Evolutionary conservation across 2,888 invertebrate genomes (phyloP).

Genomic region (Meta bourneti): DNA sequence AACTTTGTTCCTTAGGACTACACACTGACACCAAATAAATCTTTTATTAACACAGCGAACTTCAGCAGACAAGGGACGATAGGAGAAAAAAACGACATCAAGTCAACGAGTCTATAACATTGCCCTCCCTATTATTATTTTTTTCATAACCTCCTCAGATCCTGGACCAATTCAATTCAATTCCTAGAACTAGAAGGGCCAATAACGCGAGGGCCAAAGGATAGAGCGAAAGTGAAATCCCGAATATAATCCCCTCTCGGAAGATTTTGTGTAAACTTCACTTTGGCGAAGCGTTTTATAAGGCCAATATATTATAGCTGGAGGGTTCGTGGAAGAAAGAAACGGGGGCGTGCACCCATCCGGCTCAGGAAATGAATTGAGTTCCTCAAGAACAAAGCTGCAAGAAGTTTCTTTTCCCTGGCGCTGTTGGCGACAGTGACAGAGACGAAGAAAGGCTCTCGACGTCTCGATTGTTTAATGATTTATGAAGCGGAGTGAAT

Average conservation of each 20-base stretch:
- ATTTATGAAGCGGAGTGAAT: conserved; percentile 41
- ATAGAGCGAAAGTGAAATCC: background rate
- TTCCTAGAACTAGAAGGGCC: background rate
- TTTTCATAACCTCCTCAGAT: background rate
- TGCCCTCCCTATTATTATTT: too few species aligned
- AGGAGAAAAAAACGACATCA: background rate
- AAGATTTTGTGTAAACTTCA: conserved; percentile 46
- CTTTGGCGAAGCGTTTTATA: conserved; percentile 28
- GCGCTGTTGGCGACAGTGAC: conserved; percentile 59
- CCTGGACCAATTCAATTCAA: conserved; percentile 14
- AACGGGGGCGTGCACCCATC: background rate
- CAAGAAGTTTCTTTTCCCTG: conserved; percentile 11
- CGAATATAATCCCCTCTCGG: conserved; percentile 15
- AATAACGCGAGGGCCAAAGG: background rate
- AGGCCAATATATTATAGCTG: conserved; percentile 46
- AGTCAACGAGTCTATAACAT: background rate
- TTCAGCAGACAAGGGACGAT: background rate
- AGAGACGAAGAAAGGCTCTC: conserved; percentile 38
- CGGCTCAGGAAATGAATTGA: conserved; percentile 47
- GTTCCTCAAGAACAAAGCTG: conserved; percentile 58
- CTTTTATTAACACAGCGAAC: background rate
- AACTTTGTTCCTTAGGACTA: too few species aligned
- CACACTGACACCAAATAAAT: background rate
- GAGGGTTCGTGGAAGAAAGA: conserved; percentile 2
- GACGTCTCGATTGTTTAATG: conserved; percentile 52